Evolutionary conservation across 1,140 invertebrate species (phyloP), one percentile per base, ranked within the genome.

Genomic region (Drosophila albomicans): DNA sequence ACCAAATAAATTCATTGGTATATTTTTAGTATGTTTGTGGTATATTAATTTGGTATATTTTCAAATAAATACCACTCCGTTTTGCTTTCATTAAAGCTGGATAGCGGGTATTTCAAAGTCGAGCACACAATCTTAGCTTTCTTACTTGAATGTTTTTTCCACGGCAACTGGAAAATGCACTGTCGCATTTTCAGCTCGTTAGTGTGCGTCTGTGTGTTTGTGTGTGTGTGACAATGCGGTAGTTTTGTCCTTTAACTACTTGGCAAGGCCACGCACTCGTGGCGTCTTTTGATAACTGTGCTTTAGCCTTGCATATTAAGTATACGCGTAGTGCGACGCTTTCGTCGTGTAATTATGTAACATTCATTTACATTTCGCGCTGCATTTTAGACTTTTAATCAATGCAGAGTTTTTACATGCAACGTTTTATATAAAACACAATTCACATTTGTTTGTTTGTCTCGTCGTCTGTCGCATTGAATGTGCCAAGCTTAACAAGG

Each of bases 161-260:
- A 58, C 54, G 45, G 15, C 41, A 67, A 72, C 4, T 35, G 20
- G 25, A n/a, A 49, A 58, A 49, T 45, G 52, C 57, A 52, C 10
- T 68, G 49, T 45, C 10, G 57, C 66, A 71, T 64, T 71, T 54
- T 46, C 63, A 45, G 68, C 63, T 68, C 54, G 74, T 76, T 64
- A 72, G 59, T 58, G 65, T 63, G 56, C 49, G 58, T 41, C 38
- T 56, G 56, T 54, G 59, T 63, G 58, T 54, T 41, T 63, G 51
- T 57, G 66, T 57, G 45, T 61, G 57, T 28, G 5, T 30, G 51
- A 65, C 73, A 69, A 67, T 87, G 84, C 84, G 73, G 76, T 41
- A 82, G 57, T 87, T 89, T 80, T 84, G 80, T 89, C 74, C 84
- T 88, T 84, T 69, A 78, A 81, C 67, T 74, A 69, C 30, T 86